phyloP scores from a whole-genome alignment of 2,888 invertebrate genomes.

The Trissolcus japonicus region DNA sequence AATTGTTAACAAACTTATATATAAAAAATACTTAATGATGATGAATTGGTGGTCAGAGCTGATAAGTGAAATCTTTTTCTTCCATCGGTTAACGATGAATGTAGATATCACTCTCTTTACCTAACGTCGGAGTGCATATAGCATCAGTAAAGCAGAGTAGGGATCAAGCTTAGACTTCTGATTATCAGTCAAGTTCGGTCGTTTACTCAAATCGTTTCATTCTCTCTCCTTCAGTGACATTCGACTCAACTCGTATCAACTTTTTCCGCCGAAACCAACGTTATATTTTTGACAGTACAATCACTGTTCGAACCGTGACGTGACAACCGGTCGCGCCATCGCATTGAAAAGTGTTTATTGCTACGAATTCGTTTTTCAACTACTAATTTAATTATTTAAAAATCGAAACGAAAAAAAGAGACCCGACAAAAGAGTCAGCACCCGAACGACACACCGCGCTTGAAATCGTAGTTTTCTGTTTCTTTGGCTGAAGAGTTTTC shows the following conservation, averaged over 20 bases:
- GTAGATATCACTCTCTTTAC: conserved; percentile 35
- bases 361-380: not conserved
- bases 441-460: not conserved
- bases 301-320: not conserved
- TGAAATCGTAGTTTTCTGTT: conserved; percentile 20
- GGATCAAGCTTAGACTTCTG: conserved; percentile 53
- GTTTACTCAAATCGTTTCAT: conserved; percentile 66
- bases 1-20: too few species aligned
- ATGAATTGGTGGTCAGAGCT: conserved; percentile 14
- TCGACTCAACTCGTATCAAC: conserved; percentile 17
- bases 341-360: too few species aligned
- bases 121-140: conserved; percentile 50
- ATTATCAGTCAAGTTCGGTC: conserved; percentile 74
- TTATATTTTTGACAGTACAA: not conserved
- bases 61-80: conserved; percentile 17
- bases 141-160: conserved; percentile 41
- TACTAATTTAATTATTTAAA: too few species aligned
- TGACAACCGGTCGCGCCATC: too few species aligned
- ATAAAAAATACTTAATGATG: not conserved
- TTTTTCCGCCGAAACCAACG: conserved; percentile 18
- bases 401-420: not conserved
- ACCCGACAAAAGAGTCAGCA: not conserved
- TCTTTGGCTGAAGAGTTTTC: conserved; percentile 48
- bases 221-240: conserved; percentile 40
- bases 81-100: conserved; percentile 21